Evolutionary conservation across 2,797 vertebrate species (phyloP), one percentile per base, ranked within the genome.

Genomic region (Coendou prehensilis): DNA sequence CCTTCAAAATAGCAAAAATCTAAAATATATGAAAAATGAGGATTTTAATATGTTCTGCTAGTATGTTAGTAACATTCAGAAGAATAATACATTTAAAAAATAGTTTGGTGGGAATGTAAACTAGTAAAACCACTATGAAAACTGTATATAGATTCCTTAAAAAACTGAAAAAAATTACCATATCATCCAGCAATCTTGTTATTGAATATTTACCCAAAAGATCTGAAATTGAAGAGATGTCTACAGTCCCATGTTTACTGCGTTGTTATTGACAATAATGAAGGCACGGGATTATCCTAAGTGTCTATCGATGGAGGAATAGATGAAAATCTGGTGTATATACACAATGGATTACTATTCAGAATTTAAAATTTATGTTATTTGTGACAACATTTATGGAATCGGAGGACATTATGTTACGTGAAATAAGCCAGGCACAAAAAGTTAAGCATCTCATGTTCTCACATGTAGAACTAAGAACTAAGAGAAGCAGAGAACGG

Each of bases 11-110:
- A 37, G 0, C 3, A 92, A 89, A 54, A 20, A 5, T 17, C 63
- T 57, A 23, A 93, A 41, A 69, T 86, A 9, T 20, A 3, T 41
- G 6, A 11, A 64, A 50, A 86, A 9, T 10, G 75, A 67, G 23
- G 23, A 23, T 73, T 79, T 86, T 88, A 63, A 2, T 64, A 57
- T 83, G 17, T 59, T 78, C 10, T 69, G 20, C 64, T 87, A 84
- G 15, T 78, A 26, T 23, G 4, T 6, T 75, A 84, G 33, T 28
- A 73, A 89, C 28, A 75, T 82, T 94, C 67, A 84, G 73, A 92
- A 88, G 33, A 75, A 61, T 15, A 89, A 83, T 37, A 88, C 20
- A 75, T 80, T 91, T 67, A n/a, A 63, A 79, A 50, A 93, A 59
- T 50, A 64, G 75, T 28, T 86, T 30, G 20, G 3, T 82, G 6